These are phyloP conservation scores for Probaryconus sp. DNA, from an alignment of 1,140 invertebrate genomes.

Conservation along the genomic window DNA sequence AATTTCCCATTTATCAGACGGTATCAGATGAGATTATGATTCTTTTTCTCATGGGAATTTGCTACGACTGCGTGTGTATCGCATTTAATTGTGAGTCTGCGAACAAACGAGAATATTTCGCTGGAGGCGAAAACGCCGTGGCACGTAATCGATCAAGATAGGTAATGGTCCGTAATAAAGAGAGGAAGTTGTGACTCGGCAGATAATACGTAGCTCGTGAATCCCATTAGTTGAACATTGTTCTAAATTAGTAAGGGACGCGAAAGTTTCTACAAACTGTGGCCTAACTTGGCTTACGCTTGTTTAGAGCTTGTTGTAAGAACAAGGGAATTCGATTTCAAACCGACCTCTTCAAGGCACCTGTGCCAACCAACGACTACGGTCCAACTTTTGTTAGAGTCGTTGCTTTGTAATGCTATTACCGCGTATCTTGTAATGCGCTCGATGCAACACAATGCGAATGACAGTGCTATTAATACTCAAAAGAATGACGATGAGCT, in stretches of 20 bases:
- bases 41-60: no score
- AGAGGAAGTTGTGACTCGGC: constrained; percentile 28
- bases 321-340: constrained; percentile 38
- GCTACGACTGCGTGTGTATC: no score
- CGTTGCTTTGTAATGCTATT: constrained; percentile 23
- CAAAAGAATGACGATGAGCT: constrained; percentile 9
- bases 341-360: constrained; percentile 35
- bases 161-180: constrained; percentile 52
- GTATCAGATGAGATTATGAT: no score
- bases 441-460: constrained; percentile 18
- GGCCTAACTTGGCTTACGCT: constrained; percentile 25
- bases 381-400: constrained; percentile 5
- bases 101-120: not conserved
- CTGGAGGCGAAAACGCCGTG: not conserved
- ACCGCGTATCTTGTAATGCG: constrained; percentile 26
- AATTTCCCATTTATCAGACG: no score
- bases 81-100: not conserved
- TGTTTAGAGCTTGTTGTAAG: constrained; percentile 36
- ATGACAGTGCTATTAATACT: constrained; percentile 11
- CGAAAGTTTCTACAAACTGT: constrained; percentile 29
- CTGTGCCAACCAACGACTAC: constrained; percentile 29
- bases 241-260: constrained; percentile 38
- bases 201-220: constrained; percentile 39
- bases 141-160: constrained; percentile 35
- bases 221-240: constrained; percentile 44